Conservation (phyloP, 1,140 invertebrate genomes). For the Brachionus angularis region DNA sequence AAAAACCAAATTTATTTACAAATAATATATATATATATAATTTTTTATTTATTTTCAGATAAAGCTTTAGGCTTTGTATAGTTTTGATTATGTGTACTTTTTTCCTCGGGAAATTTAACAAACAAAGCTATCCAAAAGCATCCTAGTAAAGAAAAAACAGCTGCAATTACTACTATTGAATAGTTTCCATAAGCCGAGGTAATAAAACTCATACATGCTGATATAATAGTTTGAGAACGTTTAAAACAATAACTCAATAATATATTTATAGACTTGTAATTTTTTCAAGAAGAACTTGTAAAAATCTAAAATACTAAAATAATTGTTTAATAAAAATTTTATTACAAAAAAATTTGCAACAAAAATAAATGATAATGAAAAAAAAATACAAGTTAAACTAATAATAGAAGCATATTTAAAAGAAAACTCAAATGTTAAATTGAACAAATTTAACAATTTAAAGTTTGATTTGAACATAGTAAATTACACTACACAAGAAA, state of each 20-base stretch:
- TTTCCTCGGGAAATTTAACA: constrained; percentile 28
- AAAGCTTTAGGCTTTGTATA: too few species aligned
- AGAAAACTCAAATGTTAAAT: constrained; percentile 1
- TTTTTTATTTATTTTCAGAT: too few species aligned
- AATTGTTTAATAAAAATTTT: too few species aligned
- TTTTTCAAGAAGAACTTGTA: too few species aligned
- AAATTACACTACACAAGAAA: not conserved
- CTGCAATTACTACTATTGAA: constrained; percentile 23
- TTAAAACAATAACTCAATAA: constrained; percentile 20
- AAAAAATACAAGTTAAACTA: constrained; percentile 32
- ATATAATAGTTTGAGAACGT: constrained; percentile 10
- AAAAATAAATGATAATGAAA: too few species aligned
- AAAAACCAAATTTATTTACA: too few species aligned
- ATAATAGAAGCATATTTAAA: constrained; percentile 1
- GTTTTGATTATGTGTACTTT: too few species aligned
- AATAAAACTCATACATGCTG: constrained; percentile 10
- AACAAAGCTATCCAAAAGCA: constrained; percentile 38
- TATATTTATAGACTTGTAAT: too few species aligned
- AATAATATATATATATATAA: too few species aligned
- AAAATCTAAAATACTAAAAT: too few species aligned
- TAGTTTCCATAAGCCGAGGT: constrained; percentile 34
- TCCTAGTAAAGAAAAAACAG: constrained; percentile 9
- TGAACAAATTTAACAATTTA: not conserved
- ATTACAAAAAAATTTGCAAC: too few species aligned
- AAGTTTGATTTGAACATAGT: constrained; percentile 11